Base-by-base conservation (phyloP, 2,797 vertebrate genomes). In the Salmo trutta region DNA sequence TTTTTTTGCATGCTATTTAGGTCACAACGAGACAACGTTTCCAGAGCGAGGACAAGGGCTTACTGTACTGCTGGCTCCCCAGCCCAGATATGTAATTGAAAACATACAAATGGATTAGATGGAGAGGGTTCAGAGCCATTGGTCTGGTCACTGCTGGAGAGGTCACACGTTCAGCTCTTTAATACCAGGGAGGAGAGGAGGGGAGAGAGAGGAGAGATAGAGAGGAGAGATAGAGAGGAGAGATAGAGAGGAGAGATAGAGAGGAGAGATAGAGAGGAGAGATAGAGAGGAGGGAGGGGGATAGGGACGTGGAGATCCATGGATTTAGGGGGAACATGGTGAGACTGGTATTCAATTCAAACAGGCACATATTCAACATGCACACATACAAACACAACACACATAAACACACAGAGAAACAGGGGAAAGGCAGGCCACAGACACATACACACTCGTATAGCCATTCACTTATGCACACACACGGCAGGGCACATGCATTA, bases 81-180 rank as follows among this genome's bases (percentile, higher is more conserved):
- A 65, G 78, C 59, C 73, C 77, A 67, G 5, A 87, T 88, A 88
- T 91, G 84, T 88, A 91, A 91, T 90, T 92, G 91, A 91, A 92
- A 92, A 92, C 89, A 91, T 90, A 92, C 88, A 92, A 88, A 91
- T 90, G 90, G 93, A 93, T 94, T 93, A 93, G 87, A 86, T 90
- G 89, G 87, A 92, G 81, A 85, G 84, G 82, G 89, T 92, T 91
- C 88, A 86, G 80, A 79, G 85, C 80, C 74, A 84, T 81, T 75
- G 85, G 78, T 86, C 74, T 82, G 80, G 36, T 47, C 41, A 71
- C 53, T 78, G 73, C 70, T 86, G 82, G 74, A 83, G 77, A 29
- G 81, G 81, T 72, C 77, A 4, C 75, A 80, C 82, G 83, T 84
- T 88, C 78, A 54, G 77, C 77, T 77, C 78, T 89, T 47, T 89